Conservation (phyloP, 2,113 vertebrate species). For the Isichthys henryi region DNA sequence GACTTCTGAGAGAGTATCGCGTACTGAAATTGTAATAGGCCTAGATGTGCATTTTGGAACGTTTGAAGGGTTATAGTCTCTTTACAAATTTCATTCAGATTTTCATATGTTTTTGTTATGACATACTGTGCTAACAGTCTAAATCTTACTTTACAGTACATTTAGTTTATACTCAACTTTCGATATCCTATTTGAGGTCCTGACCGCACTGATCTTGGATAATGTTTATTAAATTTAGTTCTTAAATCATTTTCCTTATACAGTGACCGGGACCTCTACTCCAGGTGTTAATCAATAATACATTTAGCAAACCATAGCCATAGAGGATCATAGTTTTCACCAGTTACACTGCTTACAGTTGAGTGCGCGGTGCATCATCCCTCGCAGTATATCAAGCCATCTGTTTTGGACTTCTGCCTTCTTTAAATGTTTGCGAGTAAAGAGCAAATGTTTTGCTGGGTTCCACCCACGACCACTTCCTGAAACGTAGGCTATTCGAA, state of each 20-base stretch:
- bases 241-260: not conserved
- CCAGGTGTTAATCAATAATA: not conserved
- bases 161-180: not conserved
- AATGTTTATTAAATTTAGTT: not conserved
- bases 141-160: not conserved
- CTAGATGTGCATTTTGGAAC: not conserved
- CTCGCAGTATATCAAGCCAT: not conserved
- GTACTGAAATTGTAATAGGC: not conserved
- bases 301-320: not conserved
- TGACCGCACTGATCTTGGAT: not conserved
- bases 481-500: not conserved
- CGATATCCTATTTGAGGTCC: not conserved
- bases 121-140: not conserved
- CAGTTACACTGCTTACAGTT: not conserved
- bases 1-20: not conserved
- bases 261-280: not conserved
- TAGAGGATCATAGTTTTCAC: not conserved
- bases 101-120: not conserved
- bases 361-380: not conserved
- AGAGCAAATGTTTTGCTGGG: not conserved
- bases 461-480: not conserved
- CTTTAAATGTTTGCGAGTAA: not conserved
- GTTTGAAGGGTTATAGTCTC: not conserved
- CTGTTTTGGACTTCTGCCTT: not conserved
- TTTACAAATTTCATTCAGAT: not conserved